phyloP scores from a whole-genome alignment of 2,113 vertebrate genomes.

The Leptocoma aspasia region DNA sequence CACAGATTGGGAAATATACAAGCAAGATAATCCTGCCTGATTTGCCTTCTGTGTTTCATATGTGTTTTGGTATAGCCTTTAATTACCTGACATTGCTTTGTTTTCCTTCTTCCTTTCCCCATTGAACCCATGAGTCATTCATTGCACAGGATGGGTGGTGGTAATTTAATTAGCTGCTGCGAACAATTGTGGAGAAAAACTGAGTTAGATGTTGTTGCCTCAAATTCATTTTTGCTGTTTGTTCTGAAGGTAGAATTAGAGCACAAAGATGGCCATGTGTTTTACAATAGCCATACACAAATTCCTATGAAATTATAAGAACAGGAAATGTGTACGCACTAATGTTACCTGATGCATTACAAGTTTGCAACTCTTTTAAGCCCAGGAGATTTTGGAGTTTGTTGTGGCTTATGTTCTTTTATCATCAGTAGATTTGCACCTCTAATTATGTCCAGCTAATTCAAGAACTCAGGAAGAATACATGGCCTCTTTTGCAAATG shows the following conservation, averaged over 20 bases:
- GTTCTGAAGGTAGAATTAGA: background rate
- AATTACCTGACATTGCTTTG: constrained; percentile 6
- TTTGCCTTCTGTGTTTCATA: background rate
- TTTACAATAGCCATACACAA: background rate
- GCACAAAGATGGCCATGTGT: background rate
- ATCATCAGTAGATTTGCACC: background rate
- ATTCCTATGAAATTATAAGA: background rate
- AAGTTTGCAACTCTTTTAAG: background rate
- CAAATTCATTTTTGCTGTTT: background rate
- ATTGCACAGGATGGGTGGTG: constrained; percentile 62
- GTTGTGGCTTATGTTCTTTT: background rate
- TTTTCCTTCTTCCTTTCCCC: constrained; percentile 31
- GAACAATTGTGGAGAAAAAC: constrained; percentile 34
- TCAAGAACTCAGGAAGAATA: background rate
- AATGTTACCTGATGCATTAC: background rate
- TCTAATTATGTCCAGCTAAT: background rate
- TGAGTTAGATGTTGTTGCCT: background rate
- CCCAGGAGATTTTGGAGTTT: background rate
- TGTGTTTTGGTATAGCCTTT: background rate
- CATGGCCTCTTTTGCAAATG: background rate
- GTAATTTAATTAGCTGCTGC: constrained; percentile 37
- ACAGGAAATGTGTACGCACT: background rate
- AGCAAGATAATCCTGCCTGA: background rate
- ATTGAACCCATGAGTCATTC: constrained; percentile 39
- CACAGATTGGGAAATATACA: background rate